A percentile compares a stretch with the other conserved stretches of the same genome.
phyloP scores from a whole-genome alignment of 2,113 vertebrate genomes.

The Hiodon tergisus region DNA sequence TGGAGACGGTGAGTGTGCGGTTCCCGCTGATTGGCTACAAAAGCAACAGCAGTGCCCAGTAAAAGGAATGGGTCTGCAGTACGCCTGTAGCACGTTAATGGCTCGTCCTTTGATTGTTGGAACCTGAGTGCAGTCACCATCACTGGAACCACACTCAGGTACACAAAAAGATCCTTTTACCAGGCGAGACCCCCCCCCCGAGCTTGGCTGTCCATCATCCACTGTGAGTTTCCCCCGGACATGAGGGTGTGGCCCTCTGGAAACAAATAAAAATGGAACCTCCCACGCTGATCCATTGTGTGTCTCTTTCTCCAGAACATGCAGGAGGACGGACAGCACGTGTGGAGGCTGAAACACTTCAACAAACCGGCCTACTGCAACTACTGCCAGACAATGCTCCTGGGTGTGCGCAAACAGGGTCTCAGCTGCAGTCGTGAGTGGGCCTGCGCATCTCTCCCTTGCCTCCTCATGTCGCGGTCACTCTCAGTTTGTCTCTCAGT shows the following conservation, averaged over 20 bases:
- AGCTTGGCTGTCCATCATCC: too few species aligned
- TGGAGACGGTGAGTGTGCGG: conserved; percentile 72
- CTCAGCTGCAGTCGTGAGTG: conserved; percentile 88
- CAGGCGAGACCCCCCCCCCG: too few species aligned
- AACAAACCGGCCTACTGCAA: conserved; percentile 96
- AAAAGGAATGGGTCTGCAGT: background rate
- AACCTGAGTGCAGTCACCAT: too few species aligned
- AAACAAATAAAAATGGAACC: too few species aligned
- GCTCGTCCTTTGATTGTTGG: too few species aligned
- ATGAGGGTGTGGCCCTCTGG: too few species aligned
- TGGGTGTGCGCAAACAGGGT: conserved; percentile 90
- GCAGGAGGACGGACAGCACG: conserved; percentile 82
- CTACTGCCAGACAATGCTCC: conserved; percentile 85
- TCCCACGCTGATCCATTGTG: too few species aligned
- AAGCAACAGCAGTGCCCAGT: too few species aligned
- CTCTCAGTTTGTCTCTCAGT: background rate
- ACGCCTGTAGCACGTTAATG: background rate
- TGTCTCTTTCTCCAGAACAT: conserved; percentile 61
- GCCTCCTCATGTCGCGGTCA: background rate
- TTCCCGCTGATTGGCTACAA: background rate
- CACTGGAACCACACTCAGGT: too few species aligned
- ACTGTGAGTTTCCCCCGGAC: too few species aligned
- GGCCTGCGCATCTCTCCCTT: background rate
- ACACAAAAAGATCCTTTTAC: too few species aligned
- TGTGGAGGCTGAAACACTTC: conserved; percentile 94